These are phyloP conservation scores for Bimastos eiseni DNA, from an alignment of 2,888 invertebrate genomes.

Conservation along the genomic window DNA sequence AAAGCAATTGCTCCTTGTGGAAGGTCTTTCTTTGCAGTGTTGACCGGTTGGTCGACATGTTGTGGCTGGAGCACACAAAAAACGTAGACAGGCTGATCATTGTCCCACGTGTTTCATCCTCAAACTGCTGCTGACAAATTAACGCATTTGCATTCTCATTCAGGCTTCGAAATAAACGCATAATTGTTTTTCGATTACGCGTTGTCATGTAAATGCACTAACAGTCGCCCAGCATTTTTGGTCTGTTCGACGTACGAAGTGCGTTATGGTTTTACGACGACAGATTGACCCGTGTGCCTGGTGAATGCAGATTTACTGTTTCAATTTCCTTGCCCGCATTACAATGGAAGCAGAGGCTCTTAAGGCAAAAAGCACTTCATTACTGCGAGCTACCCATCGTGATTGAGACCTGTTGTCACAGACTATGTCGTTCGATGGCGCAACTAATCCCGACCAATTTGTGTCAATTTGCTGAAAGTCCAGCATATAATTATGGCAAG, in stretches of 20 bases:
- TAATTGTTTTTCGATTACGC: not conserved
- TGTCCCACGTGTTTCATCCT: not conserved
- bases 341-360: conserved; percentile 3
- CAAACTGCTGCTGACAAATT: not conserved
- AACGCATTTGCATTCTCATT: not conserved
- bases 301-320: not conserved
- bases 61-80: not conserved
- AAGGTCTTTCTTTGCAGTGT: not conserved
- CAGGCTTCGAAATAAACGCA: not conserved
- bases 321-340: not conserved
- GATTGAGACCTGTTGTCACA: not conserved
- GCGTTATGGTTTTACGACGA: conserved; percentile 13
- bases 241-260: not conserved
- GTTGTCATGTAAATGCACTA: not conserved
- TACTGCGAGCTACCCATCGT: not conserved
- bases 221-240: not conserved
- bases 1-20: conserved; percentile 3
- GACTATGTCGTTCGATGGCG: not conserved
- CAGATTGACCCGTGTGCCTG: not conserved
- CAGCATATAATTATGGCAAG: not conserved
- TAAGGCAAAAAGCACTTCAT: conserved; percentile 13
- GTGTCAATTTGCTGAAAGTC: not conserved
- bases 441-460: not conserved
- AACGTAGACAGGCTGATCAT: conserved; percentile 3
- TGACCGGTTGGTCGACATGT: not conserved